Evolutionary conservation across 30 jellyfish, hydroid and myxozoan species (phyloP), one percentile per base, ranked within the genome.

Genomic region (Catostylus mosaicus): DNA sequence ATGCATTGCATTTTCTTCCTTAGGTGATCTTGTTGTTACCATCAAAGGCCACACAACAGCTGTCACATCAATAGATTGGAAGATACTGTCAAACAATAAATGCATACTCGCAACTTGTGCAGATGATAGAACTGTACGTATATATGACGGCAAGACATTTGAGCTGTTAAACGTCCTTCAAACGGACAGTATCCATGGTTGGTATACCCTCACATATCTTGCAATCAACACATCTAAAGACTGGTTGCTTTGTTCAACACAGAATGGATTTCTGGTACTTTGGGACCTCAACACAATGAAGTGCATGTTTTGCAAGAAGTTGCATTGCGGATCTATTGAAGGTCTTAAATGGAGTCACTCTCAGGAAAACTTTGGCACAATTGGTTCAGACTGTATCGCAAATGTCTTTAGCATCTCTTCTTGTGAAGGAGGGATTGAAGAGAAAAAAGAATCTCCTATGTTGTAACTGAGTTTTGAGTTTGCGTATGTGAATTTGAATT

Each of bases 271-370:
- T 60, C 46, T 87, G 38, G 84, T 93, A 40, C 40, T 78, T 36
- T 93, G 98, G 98, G 90, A 87, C 60, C 54, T 81, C 24, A 66
- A 16, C 3, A 57, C 90, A 18, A 36, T 11, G 47, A 35, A 75
- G 19, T 56, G 89, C 26, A 22, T 80, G 30, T 78, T 76, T 12
- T 60, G 84, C 22, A 47, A 77, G 62, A 78, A 85, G 46, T 12
- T 93, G 50, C 98, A 93, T 70, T 63, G 96, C 70, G 98, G 98
- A 35, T 93, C 98, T 7, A 88, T 93, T 22, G 98, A 93, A 74
- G 98, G 98, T n/a, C 83, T 93, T 3, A 90, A 75, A 34, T 69
- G 86, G 83, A 54, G 47, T 50, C 24, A 54, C 32, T 40, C 69
- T 8, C 48, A 43, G 32, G 37, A 81, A 43, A 60, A 43, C 2